Conservation (phyloP, 2,888 invertebrate genomes). For the Agrilus cyanescens region DNA sequence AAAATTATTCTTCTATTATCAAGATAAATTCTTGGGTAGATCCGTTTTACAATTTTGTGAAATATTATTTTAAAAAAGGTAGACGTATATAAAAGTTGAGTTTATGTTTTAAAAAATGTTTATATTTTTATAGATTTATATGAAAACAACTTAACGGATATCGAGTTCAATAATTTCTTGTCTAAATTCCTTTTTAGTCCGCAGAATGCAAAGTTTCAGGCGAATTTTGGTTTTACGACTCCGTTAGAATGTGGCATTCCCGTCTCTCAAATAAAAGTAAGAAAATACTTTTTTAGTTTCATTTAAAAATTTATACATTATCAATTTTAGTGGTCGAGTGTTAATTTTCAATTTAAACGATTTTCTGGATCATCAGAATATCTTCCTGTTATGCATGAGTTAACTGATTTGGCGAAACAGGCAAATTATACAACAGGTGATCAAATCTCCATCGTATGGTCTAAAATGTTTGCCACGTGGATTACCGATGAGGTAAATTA, state of each 20-base stretch:
- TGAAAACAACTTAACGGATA: conserved; percentile 35
- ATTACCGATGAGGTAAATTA: conserved; percentile 56
- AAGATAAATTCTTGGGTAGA: conserved; percentile 52
- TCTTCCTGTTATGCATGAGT: conserved; percentile 60
- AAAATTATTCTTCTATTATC: conserved; percentile 41
- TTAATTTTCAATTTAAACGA: conserved; percentile 50
- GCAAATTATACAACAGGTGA: conserved; percentile 49
- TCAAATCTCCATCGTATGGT: conserved; percentile 56
- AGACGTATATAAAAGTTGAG: conserved; percentile 9
- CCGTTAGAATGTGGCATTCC: conserved; percentile 50
- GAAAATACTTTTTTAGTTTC: conserved; percentile 5
- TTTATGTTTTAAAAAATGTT: not conserved
- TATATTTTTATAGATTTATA: conserved; percentile 36
- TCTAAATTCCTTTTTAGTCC: conserved; percentile 61
- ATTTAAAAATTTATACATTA: not conserved
- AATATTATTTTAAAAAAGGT: conserved; percentile 45
- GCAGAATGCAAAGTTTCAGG: conserved; percentile 54
- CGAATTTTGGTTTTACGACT: conserved; percentile 51
- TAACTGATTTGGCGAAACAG: conserved; percentile 43
- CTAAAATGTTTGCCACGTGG: conserved; percentile 62
- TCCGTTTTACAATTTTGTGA: conserved; percentile 50
- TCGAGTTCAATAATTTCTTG: conserved; percentile 48
- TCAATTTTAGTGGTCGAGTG: conserved; percentile 40
- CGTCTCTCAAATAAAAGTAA: conserved; percentile 44
- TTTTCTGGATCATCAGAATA: conserved; percentile 53